Percentiles rank a stretch among this genome's conserved stretches.
phyloP scores from a whole-genome alignment of 2,113 vertebrate species.

The Nothocercus julius region DNA sequence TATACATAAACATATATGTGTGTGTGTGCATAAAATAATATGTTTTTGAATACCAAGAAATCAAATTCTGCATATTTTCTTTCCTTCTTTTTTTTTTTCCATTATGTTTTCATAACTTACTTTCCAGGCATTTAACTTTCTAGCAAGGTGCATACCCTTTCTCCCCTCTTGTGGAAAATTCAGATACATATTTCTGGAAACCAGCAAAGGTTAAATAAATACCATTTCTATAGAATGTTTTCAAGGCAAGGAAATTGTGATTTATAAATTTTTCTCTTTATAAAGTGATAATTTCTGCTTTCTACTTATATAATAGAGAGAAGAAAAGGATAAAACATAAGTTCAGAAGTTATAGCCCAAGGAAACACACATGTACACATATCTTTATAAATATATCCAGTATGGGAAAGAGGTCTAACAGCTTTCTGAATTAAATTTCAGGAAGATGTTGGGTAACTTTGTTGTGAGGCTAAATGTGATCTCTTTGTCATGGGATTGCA shows the following conservation, averaged over 20 bases:
- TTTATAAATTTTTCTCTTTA: neutral
- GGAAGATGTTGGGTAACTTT: neutral
- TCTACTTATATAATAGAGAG: neutral
- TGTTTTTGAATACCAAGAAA: neutral
- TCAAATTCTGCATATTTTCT: neutral
- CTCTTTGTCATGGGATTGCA: neutral
- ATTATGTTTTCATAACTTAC: neutral
- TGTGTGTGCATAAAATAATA: neutral
- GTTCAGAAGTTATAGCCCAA: neutral
- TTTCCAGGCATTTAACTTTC: neutral
- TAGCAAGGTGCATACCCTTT: neutral
- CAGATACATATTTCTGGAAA: neutral
- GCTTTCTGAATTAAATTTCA: neutral
- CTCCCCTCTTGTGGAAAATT: neutral
- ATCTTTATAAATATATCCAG: neutral
- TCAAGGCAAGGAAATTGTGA: neutral
- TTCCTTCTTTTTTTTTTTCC: neutral
- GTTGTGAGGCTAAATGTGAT: accelerated
- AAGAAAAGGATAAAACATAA: neutral
- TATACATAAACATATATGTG: neutral
- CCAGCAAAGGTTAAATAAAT: too few species aligned
- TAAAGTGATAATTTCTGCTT: neutral
- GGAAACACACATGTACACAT: neutral
- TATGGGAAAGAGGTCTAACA: neutral
- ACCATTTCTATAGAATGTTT: neutral